Evolutionary conservation across 2,797 vertebrate species (phyloP).

Genomic region (Geotria australis): DNA sequence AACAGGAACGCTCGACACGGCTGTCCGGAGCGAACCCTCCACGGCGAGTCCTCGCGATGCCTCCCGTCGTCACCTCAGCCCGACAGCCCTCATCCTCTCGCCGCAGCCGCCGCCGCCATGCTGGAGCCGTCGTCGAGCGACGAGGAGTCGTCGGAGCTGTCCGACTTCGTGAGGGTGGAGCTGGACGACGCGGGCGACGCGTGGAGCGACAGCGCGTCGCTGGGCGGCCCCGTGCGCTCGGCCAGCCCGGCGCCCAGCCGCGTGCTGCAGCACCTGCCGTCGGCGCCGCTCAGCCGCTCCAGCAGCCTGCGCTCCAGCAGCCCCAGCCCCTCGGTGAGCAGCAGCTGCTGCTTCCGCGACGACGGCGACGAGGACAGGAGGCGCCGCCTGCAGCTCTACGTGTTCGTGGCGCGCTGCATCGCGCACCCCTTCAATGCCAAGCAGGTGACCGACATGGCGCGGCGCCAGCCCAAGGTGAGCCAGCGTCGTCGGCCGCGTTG

Average conservation of each 20-base stretch:
- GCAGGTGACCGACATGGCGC: conserved; percentile 85
- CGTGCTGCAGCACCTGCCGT: too few relatives aligned
- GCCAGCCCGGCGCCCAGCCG: too few relatives aligned
- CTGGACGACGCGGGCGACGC: neutral
- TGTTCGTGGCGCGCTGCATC: conserved; percentile 56
- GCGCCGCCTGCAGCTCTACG: conserved; percentile 49
- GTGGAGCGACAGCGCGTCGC: neutral
- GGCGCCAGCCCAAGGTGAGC: conserved; percentile 80
- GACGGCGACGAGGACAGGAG: conserved; percentile 16
- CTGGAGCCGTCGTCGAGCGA: conserved; percentile 79
- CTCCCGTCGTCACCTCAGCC: too few relatives aligned
- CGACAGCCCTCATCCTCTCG: conserved; percentile 41
- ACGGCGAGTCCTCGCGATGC: too few relatives aligned
- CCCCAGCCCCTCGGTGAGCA: conserved; percentile 18
- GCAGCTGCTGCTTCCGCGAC: conserved; percentile 26
- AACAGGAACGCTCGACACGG: too few relatives aligned
- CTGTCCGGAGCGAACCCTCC: too few relatives aligned
- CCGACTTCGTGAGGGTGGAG: neutral
- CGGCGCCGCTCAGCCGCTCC: too few relatives aligned
- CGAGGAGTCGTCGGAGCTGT: neutral
- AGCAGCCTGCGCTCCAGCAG: conserved; percentile 7
- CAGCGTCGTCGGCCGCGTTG: neutral
- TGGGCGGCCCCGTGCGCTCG: too few relatives aligned
- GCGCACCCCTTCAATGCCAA: conserved; percentile 82
- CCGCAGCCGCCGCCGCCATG: conserved; percentile 15